These are phyloP conservation scores for Palloptera scutellata DNA, from an alignment of 2,888 invertebrate species.

Conservation along the genomic window DNA sequence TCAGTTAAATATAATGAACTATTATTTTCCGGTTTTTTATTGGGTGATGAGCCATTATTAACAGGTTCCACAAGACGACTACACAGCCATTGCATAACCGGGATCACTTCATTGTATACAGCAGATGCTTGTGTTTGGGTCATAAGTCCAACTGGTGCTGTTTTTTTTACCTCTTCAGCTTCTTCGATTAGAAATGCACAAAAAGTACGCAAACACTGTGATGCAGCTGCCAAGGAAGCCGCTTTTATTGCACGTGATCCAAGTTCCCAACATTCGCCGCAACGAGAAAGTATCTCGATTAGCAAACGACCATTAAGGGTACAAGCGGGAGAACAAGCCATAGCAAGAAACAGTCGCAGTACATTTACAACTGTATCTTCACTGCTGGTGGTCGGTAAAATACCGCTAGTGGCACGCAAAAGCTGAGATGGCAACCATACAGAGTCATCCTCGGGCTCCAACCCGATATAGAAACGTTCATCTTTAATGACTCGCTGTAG, in stretches of 20 bases:
- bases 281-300: slow-evolving; percentile 84
- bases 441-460: slow-evolving; percentile 91
- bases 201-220: slow-evolving; percentile 86
- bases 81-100: slow-evolving; percentile 88
- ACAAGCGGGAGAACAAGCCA: slow-evolving; percentile 88
- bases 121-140: slow-evolving; percentile 73
- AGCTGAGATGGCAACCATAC: slow-evolving; percentile 93
- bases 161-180: slow-evolving; percentile 67
- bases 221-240: slow-evolving; percentile 88
- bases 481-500: slow-evolving; percentile 86
- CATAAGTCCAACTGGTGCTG: slow-evolving; percentile 67
- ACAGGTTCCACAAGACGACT: slow-evolving; percentile 84
- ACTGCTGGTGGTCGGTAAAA: slow-evolving; percentile 68
- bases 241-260: slow-evolving; percentile 84
- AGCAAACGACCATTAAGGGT: slow-evolving; percentile 89
- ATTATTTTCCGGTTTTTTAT: slow-evolving; percentile 60
- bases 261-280: slow-evolving; percentile 82
- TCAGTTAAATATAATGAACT: slow-evolving; percentile 81
- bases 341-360: slow-evolving; percentile 80
- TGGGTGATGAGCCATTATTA: slow-evolving; percentile 57
- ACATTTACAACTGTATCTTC: slow-evolving; percentile 85
- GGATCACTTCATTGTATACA: slow-evolving; percentile 89
- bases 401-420: slow-evolving; percentile 78
- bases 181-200: slow-evolving; percentile 77
- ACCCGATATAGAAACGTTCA: slow-evolving; percentile 88